Conservation (phyloP, 2,113 vertebrate genomes). For the Lophius piscatorius region DNA sequence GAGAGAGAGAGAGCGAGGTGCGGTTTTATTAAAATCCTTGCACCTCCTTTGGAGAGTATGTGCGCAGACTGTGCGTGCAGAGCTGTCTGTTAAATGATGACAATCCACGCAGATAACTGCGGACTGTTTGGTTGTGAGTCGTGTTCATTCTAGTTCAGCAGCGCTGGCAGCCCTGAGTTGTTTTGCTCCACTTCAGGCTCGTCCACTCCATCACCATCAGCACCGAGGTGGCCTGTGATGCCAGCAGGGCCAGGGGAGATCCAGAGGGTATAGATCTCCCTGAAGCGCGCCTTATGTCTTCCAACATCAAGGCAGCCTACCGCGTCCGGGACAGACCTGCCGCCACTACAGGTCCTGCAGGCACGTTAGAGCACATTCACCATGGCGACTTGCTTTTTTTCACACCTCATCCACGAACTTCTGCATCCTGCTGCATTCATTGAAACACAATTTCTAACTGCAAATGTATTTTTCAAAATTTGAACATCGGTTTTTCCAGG, state of each 20-base stretch:
- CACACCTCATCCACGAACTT: constrained; percentile 13
- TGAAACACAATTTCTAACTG: no score
- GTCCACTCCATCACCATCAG: constrained; percentile 68
- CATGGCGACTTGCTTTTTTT: background rate
- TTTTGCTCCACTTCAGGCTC: constrained; percentile 54
- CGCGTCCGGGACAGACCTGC: constrained; percentile 16
- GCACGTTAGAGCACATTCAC: constrained; percentile 30
- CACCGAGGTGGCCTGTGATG: constrained; percentile 54
- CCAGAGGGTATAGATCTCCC: constrained; percentile 45
- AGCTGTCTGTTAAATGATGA: constrained; percentile 25
- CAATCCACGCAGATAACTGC: constrained; percentile 8
- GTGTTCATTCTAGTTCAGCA: constrained; percentile 16
- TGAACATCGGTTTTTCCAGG: constrained; percentile 3
- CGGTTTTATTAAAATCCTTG: constrained; percentile 43
- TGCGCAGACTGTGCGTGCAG: constrained; percentile 40
- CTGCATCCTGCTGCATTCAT: constrained; percentile 13
- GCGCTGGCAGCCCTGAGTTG: constrained; percentile 53
- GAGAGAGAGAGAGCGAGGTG: background rate
- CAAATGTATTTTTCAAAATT: no score
- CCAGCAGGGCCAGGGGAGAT: constrained; percentile 57
- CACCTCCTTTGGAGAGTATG: constrained; percentile 37
- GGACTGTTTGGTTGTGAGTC: constrained; percentile 11
- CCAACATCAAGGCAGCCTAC: constrained; percentile 33
- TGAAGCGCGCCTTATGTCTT: constrained; percentile 52
- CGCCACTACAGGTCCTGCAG: constrained; percentile 42